Conservation (phyloP, 2,888 invertebrate species). For the Trileptium ribeirensis region DNA sequence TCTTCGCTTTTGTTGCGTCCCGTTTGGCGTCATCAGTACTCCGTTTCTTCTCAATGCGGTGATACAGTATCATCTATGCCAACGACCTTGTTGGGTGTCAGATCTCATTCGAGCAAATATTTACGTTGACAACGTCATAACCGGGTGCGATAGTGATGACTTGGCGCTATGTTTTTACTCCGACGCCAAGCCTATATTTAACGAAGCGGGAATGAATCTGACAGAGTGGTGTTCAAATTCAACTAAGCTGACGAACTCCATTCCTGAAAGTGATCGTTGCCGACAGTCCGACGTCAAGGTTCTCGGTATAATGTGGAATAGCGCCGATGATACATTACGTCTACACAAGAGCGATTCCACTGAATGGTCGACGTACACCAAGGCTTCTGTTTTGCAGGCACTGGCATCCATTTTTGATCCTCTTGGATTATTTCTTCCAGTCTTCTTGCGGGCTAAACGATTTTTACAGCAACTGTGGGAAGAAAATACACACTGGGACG, state of each 20-base stretch:
- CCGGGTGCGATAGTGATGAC: not conserved
- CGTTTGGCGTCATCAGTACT: not conserved
- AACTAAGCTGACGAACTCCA: not conserved
- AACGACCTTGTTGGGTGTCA: not conserved
- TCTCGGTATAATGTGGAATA: conserved; percentile 7
- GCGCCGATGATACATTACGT: conserved; percentile 7
- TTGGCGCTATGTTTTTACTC: conserved; percentile 15
- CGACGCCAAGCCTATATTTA: conserved; percentile 28
- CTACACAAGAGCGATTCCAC: not conserved
- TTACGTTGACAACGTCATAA: conserved; percentile 34
- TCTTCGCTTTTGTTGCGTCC: not conserved
- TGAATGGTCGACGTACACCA: too few relatives aligned
- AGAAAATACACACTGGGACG: conserved; percentile 38
- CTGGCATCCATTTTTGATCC: conserved; percentile 36
- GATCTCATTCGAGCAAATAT: conserved; percentile 21
- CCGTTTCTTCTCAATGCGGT: conserved; percentile 14
- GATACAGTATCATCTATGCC: conserved; percentile 8
- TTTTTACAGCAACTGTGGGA: conserved; percentile 41
- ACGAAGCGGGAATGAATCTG: conserved; percentile 13
- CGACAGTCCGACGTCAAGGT: not conserved
- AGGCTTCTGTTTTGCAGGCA: conserved; percentile 28
- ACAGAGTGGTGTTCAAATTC: conserved; percentile 18
- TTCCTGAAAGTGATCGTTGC: not conserved
- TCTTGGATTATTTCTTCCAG: conserved; percentile 32
- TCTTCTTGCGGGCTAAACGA: conserved; percentile 33